Conservation (phyloP, 2,888 invertebrate genomes). For the Gandaritis pyraliata region DNA sequence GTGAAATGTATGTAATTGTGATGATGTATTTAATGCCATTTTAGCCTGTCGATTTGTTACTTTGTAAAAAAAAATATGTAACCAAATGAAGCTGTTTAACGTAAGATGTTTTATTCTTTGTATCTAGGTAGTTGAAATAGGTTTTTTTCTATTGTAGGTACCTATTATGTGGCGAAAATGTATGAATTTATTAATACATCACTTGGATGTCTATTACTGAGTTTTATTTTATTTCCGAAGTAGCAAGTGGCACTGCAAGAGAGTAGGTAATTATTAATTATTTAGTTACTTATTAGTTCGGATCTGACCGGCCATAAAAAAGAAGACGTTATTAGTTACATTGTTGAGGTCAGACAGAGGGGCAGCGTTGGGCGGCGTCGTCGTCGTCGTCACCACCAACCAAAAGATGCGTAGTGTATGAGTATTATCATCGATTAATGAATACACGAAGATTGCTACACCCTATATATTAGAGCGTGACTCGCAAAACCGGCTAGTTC, state of each 20-base stretch:
- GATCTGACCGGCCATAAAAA: too few relatives aligned
- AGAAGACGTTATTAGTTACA: too few relatives aligned
- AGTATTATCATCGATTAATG: too few relatives aligned
- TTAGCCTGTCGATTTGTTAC: slow-evolving; percentile 76
- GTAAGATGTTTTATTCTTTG: slow-evolving; percentile 79
- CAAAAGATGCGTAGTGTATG: too few relatives aligned
- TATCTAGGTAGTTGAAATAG: slow-evolving; percentile 61
- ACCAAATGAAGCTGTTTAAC: slow-evolving; percentile 81
- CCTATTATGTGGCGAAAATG: slow-evolving; percentile 73
- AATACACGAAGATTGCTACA: too few relatives aligned
- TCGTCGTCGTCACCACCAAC: too few relatives aligned
- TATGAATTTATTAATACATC: slow-evolving; percentile 82
- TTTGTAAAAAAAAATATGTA: slow-evolving; percentile 72
- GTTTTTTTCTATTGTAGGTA: slow-evolving; percentile 76
- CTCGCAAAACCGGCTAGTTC: too few relatives aligned
- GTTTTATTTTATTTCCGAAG: slow-evolving; percentile 15
- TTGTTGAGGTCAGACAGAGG: too few relatives aligned
- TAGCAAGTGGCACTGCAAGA: background rate
- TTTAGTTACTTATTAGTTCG: too few relatives aligned
- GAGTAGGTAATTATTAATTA: too few relatives aligned
- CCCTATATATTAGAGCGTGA: too few relatives aligned
- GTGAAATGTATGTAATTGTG: slow-evolving; percentile 67
- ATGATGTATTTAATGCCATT: slow-evolving; percentile 81
- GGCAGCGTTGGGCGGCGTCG: too few relatives aligned
- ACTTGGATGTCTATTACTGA: slow-evolving; percentile 67